phyloP scores from a whole-genome alignment of 2,888 invertebrate genomes.

The Phaonia tiefii region DNA sequence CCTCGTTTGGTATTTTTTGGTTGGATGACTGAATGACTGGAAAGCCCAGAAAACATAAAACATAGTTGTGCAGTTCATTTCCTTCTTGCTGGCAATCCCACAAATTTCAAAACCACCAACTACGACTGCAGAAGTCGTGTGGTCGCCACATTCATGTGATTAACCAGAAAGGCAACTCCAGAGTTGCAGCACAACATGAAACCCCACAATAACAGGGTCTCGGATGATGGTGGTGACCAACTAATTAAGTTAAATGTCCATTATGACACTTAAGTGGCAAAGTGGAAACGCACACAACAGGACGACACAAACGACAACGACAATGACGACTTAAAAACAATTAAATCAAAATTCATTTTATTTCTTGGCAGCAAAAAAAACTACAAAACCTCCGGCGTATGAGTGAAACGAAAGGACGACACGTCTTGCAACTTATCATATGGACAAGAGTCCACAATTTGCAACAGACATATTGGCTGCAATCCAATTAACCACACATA shows the following conservation, averaged over 20 bases:
- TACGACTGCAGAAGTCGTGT: too few species aligned
- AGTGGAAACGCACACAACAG: conserved; percentile 58
- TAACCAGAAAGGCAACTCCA: conserved; percentile 5
- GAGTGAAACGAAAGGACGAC: not conserved
- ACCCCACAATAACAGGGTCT: conserved; percentile 1
- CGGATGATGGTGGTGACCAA: conserved; percentile 49
- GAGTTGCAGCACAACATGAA: conserved; percentile 22
- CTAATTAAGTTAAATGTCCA: conserved; percentile 66
- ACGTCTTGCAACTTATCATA: not conserved
- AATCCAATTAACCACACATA: conserved; percentile 61
- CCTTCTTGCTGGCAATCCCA: conserved; percentile 35
- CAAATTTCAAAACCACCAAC: not conserved
- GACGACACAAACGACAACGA: conserved; percentile 51
- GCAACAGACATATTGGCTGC: conserved; percentile 65
- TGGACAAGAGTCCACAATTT: not conserved
- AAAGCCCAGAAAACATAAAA: too few species aligned
- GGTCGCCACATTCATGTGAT: conserved; percentile 3
- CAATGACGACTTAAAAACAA: conserved; percentile 53
- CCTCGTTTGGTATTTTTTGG: not conserved
- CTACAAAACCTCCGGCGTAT: conserved; percentile 7
- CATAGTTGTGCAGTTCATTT: conserved; percentile 1
- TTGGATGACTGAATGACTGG: not conserved
- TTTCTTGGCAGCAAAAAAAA: conserved; percentile 10
- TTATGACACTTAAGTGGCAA: conserved; percentile 64
- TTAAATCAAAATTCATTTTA: conserved; percentile 51